Percentiles rank a stretch among this genome's conserved stretches.
phyloP scores from a whole-genome alignment of 2,797 vertebrate species.

The Platyrinchus mystaceus region DNA sequence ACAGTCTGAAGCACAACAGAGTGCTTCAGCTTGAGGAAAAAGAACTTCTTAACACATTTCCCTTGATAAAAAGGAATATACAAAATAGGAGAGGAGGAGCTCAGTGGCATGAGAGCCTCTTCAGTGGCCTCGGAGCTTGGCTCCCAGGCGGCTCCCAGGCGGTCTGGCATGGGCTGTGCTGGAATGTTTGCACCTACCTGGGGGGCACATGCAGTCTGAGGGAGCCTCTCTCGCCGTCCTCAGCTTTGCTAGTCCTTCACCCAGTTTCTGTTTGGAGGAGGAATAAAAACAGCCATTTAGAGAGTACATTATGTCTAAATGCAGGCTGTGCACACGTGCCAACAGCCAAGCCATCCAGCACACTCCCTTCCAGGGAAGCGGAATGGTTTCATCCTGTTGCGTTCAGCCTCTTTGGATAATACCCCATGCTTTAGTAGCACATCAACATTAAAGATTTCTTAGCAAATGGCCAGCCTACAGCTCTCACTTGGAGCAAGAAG shows the following conservation, averaged over 20 bases:
- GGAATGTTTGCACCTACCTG: constrained; percentile 79
- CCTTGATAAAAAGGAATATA: accelerated
- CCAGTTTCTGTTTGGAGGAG: constrained; percentile 79
- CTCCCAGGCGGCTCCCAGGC: neutral
- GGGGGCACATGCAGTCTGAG: constrained; percentile 87
- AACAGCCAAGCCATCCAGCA: neutral
- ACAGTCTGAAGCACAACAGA: neutral
- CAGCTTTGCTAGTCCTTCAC: constrained; percentile 79
- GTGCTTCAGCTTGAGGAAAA: neutral
- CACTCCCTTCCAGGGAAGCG: neutral
- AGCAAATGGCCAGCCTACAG: neutral
- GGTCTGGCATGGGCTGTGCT: neutral
- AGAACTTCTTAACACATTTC: neutral
- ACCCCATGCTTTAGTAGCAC: accelerated
- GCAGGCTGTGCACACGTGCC: accelerated
- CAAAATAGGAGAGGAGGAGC: neutral
- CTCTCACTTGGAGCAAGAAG: accelerated
- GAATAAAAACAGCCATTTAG: neutral
- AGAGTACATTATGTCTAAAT: accelerated
- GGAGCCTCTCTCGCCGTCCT: constrained; percentile 83
- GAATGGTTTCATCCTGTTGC: neutral
- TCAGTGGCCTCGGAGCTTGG: neutral
- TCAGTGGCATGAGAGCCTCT: neutral
- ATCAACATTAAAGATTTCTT: neutral
- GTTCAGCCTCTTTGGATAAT: neutral